Evolutionary conservation across 2,888 invertebrate genomes (phyloP), one percentile per base, ranked within the genome.

Genomic region (Ichneumoninae sp.): DNA sequence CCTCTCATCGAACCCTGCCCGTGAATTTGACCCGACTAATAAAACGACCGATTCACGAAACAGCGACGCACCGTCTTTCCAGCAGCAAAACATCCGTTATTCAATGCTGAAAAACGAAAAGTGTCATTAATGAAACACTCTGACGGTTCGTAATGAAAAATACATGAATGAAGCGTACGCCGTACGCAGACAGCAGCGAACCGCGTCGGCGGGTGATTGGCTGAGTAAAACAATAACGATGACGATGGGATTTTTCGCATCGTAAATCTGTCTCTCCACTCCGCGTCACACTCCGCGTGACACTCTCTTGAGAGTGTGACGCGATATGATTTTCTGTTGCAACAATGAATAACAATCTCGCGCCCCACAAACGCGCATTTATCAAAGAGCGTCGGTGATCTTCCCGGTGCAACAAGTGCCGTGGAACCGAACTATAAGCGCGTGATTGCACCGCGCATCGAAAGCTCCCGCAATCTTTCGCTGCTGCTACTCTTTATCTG

Each of bases 351-450:
- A 65, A 81, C 44, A 82, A 66, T 50, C 65, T 54, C 36, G 6
- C 22, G 10, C 8, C 71, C 47, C 62, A 50, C 50, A 19, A 65
- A 65, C 44, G 33, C 33, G 22, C 65, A 75, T 40, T 2, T 75
- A 75, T 65, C 19, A 65, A 75, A 65, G 30, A 78, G 60, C 69
- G 19, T 69, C 30, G 36, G 36, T 52, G 74, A 66, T 81, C 62
- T 84, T 81, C 78, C 78, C 81, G 75, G 74, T 81, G 65, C 78
- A 78, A 81, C 50, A 80, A 84, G 84, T 84, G 84, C 69, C 84
- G 84, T 84, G 84, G 84, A 81, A 84, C 74, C 80, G 57, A 62
- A 30, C 76, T 26, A 26, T 72, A 47, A 22, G 68, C 71, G 47
- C 44, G 44, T 57, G 71, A 60, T 77, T 80, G 83, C 72, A 83